A percentile compares a stretch with the other conserved stretches of the same genome.
Conservation (phyloP, 2,797 vertebrate species). For the Acipenser ruthenus region DNA sequence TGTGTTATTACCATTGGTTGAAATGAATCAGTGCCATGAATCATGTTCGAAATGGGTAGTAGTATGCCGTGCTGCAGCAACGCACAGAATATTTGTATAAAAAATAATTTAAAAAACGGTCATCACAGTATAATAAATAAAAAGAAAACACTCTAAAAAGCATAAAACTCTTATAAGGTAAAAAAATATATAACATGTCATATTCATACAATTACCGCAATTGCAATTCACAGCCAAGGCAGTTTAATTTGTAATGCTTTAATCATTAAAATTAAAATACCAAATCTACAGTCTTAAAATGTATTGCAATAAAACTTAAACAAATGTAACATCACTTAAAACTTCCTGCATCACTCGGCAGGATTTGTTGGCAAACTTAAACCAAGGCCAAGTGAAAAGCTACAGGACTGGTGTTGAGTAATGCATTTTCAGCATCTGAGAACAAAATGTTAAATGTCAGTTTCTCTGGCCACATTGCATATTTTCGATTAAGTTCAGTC, state of each 20-base stretch:
- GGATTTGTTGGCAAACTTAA: neutral
- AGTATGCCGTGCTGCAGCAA: too few species aligned
- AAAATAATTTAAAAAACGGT: too few species aligned
- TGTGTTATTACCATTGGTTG: too few species aligned
- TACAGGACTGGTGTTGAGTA: conserved; percentile 8
- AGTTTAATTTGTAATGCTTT: neutral
- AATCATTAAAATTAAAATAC: neutral
- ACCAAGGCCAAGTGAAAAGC: neutral
- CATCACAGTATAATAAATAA: too few species aligned
- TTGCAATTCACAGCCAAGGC: neutral
- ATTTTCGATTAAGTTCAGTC: conserved; percentile 8
- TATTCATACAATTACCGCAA: too few species aligned
- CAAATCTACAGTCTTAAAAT: neutral
- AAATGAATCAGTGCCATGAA: too few species aligned
- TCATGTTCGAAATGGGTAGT: too few species aligned
- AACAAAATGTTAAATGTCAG: conserved; percentile 11
- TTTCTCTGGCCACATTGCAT: conserved; percentile 1
- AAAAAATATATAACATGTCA: too few species aligned
- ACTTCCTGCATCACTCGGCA: neutral
- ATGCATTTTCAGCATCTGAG: conserved; percentile 4
- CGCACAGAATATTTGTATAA: too few species aligned
- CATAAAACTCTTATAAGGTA: too few species aligned
- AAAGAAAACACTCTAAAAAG: too few species aligned
- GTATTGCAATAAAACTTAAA: neutral
- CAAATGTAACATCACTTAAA: conserved; percentile 6